These are phyloP conservation scores for Paraplagusia blochii DNA, from an alignment of 2,113 vertebrate genomes.

Conservation along the genomic window DNA sequence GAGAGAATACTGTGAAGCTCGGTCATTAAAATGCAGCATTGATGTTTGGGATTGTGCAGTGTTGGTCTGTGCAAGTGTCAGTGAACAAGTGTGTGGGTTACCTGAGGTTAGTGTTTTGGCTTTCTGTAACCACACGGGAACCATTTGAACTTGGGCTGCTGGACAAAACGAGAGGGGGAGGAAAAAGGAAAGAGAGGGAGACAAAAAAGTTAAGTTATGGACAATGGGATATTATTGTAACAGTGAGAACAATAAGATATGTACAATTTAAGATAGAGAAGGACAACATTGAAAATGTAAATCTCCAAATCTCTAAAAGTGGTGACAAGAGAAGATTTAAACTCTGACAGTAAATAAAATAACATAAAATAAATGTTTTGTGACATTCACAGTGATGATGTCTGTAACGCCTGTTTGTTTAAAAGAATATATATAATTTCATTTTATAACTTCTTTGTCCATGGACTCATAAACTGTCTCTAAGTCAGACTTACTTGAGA, in stretches of 20 bases:
- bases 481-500: slow-evolving; percentile 84
- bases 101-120: slow-evolving; percentile 79
- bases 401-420: too few species aligned
- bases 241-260: slow-evolving; percentile 31
- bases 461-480: not conserved
- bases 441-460: not conserved
- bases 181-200: slow-evolving; percentile 9
- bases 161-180: slow-evolving; percentile 31
- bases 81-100: slow-evolving; percentile 47
- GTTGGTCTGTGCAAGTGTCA: slow-evolving; percentile 6
- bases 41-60: slow-evolving; percentile 12
- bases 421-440: not conserved
- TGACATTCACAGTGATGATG: too few species aligned
- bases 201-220: slow-evolving; percentile 13
- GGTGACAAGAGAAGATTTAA: not conserved
- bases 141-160: slow-evolving; percentile 75
- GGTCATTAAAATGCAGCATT: slow-evolving; percentile 4
- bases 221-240: slow-evolving; percentile 19
- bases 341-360: not conserved
- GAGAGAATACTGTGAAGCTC: not conserved
- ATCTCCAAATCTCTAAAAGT: not conserved
- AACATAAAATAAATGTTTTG: not conserved
- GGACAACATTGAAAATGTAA: slow-evolving; percentile 3
- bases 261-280: too few species aligned
- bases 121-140: slow-evolving; percentile 71